Evolutionary conservation across 2,797 vertebrate species (phyloP).

Genomic region (Hephaestus fuliginosus): DNA sequence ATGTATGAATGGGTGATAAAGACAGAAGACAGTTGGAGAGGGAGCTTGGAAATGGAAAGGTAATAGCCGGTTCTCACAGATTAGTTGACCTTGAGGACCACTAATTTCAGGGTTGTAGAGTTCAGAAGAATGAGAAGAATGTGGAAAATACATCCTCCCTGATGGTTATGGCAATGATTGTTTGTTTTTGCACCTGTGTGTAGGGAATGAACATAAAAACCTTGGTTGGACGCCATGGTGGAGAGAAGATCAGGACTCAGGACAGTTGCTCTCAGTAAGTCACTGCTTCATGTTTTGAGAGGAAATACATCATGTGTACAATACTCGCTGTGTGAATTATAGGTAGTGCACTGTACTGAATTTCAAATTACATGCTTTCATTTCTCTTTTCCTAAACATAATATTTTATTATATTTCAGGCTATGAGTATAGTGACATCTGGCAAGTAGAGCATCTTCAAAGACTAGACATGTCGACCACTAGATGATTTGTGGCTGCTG

Average conservation of each 20-base stretch:
- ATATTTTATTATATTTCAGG: neutral
- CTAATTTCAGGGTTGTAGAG: conserved; percentile 54
- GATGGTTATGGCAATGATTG: conserved; percentile 42
- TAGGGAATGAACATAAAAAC: conserved; percentile 42
- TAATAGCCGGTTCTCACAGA: conserved; percentile 51
- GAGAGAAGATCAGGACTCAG: conserved; percentile 25
- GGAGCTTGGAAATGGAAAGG: conserved; percentile 32
- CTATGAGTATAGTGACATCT: neutral
- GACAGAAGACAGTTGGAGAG: conserved; percentile 19
- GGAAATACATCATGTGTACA: conserved; percentile 1
- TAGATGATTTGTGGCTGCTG: conserved; percentile 15
- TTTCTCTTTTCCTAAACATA: neutral
- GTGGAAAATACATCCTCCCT: conserved; percentile 55
- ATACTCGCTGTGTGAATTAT: neutral
- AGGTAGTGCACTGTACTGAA: neutral
- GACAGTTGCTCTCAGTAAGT: conserved; percentile 1
- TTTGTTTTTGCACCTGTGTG: conserved; percentile 65
- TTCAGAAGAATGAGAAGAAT: conserved; percentile 55
- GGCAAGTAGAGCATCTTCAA: neutral
- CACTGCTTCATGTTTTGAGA: conserved; percentile 3
- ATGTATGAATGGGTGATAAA: conserved; percentile 27
- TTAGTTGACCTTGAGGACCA: conserved; percentile 53
- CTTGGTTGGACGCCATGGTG: conserved; percentile 26
- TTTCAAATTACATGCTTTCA: neutral
- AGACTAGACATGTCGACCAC: conserved; percentile 7